Evolutionary conservation across 2,797 vertebrate genomes (phyloP).

Genomic region (Catamblyrhynchus diadema): DNA sequence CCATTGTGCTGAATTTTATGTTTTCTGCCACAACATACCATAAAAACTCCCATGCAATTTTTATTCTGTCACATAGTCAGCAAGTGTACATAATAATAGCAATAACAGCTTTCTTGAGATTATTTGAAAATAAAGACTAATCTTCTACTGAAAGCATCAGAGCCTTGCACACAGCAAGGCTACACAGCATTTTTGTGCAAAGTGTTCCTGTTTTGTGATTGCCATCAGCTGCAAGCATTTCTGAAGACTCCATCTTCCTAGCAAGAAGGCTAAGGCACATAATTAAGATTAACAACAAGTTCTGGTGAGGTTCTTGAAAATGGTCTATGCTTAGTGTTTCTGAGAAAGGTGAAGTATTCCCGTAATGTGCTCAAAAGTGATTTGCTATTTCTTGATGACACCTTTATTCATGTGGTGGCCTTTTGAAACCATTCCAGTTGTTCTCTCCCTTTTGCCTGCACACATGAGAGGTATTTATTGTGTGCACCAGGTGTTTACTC

Average conservation of each 20-base stretch:
- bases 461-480: not conserved
- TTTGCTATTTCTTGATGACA: slow-evolving; percentile 29
- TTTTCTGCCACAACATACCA: slow-evolving; percentile 4
- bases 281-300: slow-evolving; percentile 44
- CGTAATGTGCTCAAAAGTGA: not conserved
- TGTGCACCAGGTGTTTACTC: not conserved
- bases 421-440: slow-evolving; percentile 34
- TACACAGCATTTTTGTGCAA: not conserved
- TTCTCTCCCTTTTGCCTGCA: not conserved
- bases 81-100: not conserved
- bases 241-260: not conserved
- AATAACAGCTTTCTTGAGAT: not conserved
- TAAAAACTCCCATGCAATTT: slow-evolving; percentile 27
- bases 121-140: not conserved
- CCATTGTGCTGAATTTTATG: slow-evolving; percentile 16
- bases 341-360: slow-evolving; percentile 42
- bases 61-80: not conserved
- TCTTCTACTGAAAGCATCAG: not conserved
- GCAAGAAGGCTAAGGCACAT: not conserved
- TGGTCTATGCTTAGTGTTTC: not conserved
- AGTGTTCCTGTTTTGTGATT: not conserved
- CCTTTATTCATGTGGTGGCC: slow-evolving; percentile 2
- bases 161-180: not conserved
- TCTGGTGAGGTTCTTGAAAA: slow-evolving; percentile 15
- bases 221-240: not conserved